Conservation (phyloP, 2,888 invertebrate species). For the Petrolisthes cinctipes region DNA sequence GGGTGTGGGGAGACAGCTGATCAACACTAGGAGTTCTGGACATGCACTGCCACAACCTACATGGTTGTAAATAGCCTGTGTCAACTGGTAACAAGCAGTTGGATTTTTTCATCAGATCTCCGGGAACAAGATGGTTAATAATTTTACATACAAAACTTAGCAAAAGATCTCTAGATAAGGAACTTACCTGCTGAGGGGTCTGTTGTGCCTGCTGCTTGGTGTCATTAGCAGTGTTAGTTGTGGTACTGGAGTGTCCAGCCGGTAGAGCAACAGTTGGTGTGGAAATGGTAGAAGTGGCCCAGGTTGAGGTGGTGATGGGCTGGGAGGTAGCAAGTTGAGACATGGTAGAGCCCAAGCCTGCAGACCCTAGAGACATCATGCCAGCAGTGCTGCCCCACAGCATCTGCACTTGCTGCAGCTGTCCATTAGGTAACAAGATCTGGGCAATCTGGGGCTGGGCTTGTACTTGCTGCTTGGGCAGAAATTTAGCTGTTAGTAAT, state of each 20-base stretch:
- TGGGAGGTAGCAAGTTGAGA: constrained; percentile 56
- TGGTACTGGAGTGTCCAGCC: not conserved
- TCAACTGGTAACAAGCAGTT: no score
- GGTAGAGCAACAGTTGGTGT: constrained; percentile 49
- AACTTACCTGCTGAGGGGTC: constrained; percentile 34
- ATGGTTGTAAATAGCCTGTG: no score
- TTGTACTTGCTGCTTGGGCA: constrained; percentile 48
- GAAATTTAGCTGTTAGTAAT: not conserved
- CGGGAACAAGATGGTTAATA: no score
- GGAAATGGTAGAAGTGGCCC: constrained; percentile 56
- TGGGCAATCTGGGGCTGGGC: constrained; percentile 80
- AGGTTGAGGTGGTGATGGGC: constrained; percentile 57
- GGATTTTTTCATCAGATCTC: no score
- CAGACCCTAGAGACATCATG: constrained; percentile 59
- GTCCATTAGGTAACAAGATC: constrained; percentile 88
- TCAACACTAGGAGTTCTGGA: no score
- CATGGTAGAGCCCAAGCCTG: constrained; percentile 38
- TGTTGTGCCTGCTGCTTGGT: constrained; percentile 24
- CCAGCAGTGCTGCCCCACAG: constrained; percentile 55
- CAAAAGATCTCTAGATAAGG: no score
- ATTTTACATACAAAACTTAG: no score
- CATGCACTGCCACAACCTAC: no score
- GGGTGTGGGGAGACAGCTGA: no score
- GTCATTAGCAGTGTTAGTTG: constrained; percentile 25
- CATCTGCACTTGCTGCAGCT: constrained; percentile 90